Evolutionary conservation across 1,140 invertebrate species (phyloP), one percentile per base, ranked within the genome.

Genomic region (Mamestra configurata): DNA sequence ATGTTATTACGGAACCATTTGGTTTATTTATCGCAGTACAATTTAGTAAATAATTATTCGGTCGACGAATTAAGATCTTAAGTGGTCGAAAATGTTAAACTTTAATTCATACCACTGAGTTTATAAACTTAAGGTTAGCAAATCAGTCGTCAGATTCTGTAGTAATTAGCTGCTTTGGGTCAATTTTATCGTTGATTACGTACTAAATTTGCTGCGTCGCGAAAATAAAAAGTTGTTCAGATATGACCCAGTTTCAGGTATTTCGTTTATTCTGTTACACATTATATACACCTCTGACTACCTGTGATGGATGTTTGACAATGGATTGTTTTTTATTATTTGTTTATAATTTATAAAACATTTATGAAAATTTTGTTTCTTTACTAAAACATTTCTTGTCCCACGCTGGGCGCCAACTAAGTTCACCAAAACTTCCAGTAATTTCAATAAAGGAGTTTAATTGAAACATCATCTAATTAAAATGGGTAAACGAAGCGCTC

Each of bases 1-100:
- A 13, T 24, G 22, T 55, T 24, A 55, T 55, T 24, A n/a, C 51
- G 51, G 7, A 22, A 20, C 51, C 13, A 53, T 22, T 20, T 53
- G 15, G 10, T 15, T 7, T 10, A 10, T 20, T 53, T 53, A 53
- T 49, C 46, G 46, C 15, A 24, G 53, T 24, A 55, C 20, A 55
- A 55, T 24, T 55, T 55, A 22, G 22, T 55, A 4, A 13, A 11
- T 55, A 55, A 55, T 55, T 55, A 13, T 55, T n/a, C 10, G 53
- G 20, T 10, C 20, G 20, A 13, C 53, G 7, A 27, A 55, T 53
- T 53, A 53, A 22, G 22, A 53, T 55, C 10, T 55, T 0, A 55
- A n/a, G 53, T 55, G 22, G 7, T 75, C n/a, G 8, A 11, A 77
- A 53, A 59, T 77, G 27, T 77, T 53, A 46, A 59, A 43, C n/a